Evolutionary conservation across 35 echinoderm and acorn worm species (phyloP).

Genomic region (Ptychodera flava): DNA sequence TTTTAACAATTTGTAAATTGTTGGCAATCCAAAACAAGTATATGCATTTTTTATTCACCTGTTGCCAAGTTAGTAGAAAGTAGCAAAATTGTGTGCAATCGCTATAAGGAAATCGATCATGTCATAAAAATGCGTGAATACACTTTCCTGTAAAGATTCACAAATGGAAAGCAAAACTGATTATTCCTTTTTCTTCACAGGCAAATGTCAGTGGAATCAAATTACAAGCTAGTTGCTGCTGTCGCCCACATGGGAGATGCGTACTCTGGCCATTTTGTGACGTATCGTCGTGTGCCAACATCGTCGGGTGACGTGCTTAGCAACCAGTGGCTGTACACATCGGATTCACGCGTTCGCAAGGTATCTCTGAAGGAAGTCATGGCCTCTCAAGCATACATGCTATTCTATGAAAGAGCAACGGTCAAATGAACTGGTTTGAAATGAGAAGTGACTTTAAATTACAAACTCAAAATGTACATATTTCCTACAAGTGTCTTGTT

Average conservation of each 20-base stretch:
- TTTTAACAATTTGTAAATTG: too few relatives aligned
- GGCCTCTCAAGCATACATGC: constrained; percentile 88
- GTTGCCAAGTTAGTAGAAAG: too few relatives aligned
- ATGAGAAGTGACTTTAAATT: too few relatives aligned
- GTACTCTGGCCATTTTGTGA: constrained; percentile 83
- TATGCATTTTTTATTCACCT: too few relatives aligned
- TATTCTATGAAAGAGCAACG: constrained; percentile 62
- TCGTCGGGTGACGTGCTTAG: constrained; percentile 24
- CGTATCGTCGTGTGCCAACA: constrained; percentile 70
- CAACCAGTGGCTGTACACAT: constrained; percentile 68
- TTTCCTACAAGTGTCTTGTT: too few relatives aligned
- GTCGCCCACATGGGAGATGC: constrained; percentile 90
- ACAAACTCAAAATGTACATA: too few relatives aligned
- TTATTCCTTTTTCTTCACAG: constrained; percentile 11
- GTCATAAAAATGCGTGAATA: too few relatives aligned
- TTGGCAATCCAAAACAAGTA: too few relatives aligned
- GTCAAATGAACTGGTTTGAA: too few relatives aligned
- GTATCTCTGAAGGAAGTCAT: constrained; percentile 61
- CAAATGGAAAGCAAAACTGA: neutral
- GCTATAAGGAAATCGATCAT: too few relatives aligned
- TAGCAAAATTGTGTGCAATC: too few relatives aligned
- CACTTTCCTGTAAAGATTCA: too few relatives aligned
- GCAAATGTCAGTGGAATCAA: constrained; percentile 36
- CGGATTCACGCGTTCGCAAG: constrained; percentile 50
- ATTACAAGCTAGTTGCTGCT: constrained; percentile 66